Evolutionary conservation across 2,797 vertebrate species (phyloP).

Genomic region (Leuciscus waleckii): DNA sequence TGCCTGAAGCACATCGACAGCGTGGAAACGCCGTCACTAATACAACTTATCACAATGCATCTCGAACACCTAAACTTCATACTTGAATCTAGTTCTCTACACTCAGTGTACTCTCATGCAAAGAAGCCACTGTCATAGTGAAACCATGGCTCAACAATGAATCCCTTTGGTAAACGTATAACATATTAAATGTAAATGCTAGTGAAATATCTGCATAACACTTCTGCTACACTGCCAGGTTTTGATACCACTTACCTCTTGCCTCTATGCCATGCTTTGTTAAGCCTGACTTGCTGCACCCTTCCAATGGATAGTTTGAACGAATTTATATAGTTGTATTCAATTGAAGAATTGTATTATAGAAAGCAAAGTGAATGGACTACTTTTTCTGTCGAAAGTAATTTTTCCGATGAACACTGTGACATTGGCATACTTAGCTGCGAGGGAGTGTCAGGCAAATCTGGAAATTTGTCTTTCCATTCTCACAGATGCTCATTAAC

Average conservation of each 20-base stretch:
- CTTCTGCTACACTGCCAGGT: constrained; percentile 72
- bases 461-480: constrained; percentile 55
- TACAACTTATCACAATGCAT: constrained; percentile 34
- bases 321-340: constrained; percentile 16
- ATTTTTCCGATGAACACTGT: constrained; percentile 1
- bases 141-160: constrained; percentile 32
- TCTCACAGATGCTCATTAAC: constrained; percentile 20
- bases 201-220: constrained; percentile 57
- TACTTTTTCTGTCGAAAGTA: neutral
- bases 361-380: constrained; percentile 20
- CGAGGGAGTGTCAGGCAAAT: constrained; percentile 38
- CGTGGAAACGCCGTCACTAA: constrained; percentile 18
- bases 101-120: constrained; percentile 32
- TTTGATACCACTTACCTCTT: constrained; percentile 64
- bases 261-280: constrained; percentile 55
- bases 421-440: constrained; percentile 10
- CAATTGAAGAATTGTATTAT: constrained; percentile 52
- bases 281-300: constrained; percentile 68
- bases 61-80: constrained; percentile 55
- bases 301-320: constrained; percentile 61
- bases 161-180: constrained; percentile 35
- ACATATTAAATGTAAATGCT: constrained; percentile 47
- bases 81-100: constrained; percentile 2
- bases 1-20: constrained; percentile 51
- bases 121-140: neutral